Evolutionary conservation across 2,888 invertebrate species (phyloP).

Genomic region (Erynnis tages): DNA sequence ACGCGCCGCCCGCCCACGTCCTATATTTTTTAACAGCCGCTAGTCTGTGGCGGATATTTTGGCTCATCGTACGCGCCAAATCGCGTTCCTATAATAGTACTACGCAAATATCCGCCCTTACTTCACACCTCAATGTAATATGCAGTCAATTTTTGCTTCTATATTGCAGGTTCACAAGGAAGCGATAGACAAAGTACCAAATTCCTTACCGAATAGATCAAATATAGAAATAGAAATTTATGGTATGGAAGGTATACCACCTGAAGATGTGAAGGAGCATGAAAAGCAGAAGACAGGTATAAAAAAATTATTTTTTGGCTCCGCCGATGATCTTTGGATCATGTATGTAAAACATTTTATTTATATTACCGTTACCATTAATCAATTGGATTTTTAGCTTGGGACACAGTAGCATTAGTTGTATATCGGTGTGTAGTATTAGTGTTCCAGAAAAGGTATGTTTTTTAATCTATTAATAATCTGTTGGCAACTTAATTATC

Average conservation of each 20-base stretch:
- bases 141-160: constrained; percentile 30
- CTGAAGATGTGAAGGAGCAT: constrained; percentile 96
- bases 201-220: constrained; percentile 97
- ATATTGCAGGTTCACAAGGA: constrained; percentile 96
- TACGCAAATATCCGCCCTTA: constrained; percentile 49
- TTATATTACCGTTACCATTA: constrained; percentile 18
- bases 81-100: constrained; percentile 52
- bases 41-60: constrained; percentile 66
- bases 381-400: constrained; percentile 50
- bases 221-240: constrained; percentile 99
- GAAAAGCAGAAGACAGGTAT: constrained; percentile 90
- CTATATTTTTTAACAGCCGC: constrained; percentile 53
- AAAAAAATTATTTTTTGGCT: constrained; percentile 43
- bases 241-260: constrained; percentile 99
- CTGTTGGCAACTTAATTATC: constrained; percentile 35
- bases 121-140: constrained; percentile 19
- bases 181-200: constrained; percentile 99
- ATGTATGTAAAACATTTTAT: constrained; percentile 59
- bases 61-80: constrained; percentile 58
- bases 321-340: constrained; percentile 56
- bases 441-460: constrained; percentile 47
- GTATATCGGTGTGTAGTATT: constrained; percentile 68
- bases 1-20: constrained; percentile 60
- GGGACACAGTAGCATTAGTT: constrained; percentile 59
- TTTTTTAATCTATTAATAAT: constrained; percentile 30